phyloP scores from a whole-genome alignment of 2,113 vertebrate genomes.

The Agapornis roseicollis region DNA sequence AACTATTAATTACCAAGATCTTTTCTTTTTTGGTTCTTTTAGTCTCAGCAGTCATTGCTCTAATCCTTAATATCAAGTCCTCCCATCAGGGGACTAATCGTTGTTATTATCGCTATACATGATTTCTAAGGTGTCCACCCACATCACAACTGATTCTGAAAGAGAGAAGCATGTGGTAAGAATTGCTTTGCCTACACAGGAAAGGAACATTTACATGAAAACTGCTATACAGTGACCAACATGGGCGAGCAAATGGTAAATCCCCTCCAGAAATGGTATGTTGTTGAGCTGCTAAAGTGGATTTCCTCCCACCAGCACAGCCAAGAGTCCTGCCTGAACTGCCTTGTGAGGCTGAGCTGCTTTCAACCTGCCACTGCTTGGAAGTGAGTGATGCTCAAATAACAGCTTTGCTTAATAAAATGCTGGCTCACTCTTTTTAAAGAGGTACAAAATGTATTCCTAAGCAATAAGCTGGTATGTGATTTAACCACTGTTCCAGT shows the following conservation, averaged over 20 bases:
- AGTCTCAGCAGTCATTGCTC: neutral
- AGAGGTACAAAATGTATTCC: neutral
- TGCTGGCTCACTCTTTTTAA: neutral
- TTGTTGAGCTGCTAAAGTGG: constrained; percentile 6
- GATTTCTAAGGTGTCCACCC: constrained; percentile 57
- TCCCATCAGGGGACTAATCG: constrained; percentile 4
- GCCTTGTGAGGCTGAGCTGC: neutral
- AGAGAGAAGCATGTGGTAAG: neutral
- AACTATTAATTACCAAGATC: constrained; percentile 32
- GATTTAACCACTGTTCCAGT: neutral
- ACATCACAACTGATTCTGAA: constrained; percentile 9
- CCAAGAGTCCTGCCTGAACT: neutral
- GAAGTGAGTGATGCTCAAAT: neutral
- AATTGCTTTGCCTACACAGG: constrained; percentile 39
- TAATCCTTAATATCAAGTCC: constrained; percentile 31
- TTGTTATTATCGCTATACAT: constrained; percentile 11
- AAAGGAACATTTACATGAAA: neutral
- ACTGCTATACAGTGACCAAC: neutral
- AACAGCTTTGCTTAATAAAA: neutral
- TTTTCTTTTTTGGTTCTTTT: neutral
- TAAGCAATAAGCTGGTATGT: neutral
- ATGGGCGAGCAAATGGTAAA: neutral
- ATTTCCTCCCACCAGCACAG: constrained; percentile 31
- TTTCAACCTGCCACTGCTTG: constrained; percentile 14
- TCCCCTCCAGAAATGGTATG: neutral